phyloP scores from a whole-genome alignment of 2,888 invertebrate species.

The Polymixis lichenea region DNA sequence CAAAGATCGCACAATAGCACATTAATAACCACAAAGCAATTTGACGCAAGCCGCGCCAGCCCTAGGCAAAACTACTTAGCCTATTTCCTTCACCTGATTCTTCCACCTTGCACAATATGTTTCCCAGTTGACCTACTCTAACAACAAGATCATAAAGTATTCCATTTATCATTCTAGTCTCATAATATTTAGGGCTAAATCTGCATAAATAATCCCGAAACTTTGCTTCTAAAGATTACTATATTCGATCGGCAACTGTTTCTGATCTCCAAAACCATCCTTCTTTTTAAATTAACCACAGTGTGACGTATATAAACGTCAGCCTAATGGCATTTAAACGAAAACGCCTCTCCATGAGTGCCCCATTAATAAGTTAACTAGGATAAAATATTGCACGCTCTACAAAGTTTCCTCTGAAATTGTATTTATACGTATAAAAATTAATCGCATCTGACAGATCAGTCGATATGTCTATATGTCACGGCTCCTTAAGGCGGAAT shows the following conservation, averaged over 20 bases:
- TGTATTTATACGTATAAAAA: slow-evolving; percentile 62
- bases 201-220: not conserved
- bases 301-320: slow-evolving; percentile 52
- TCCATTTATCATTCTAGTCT: slow-evolving; percentile 13
- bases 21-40: slow-evolving; percentile 48
- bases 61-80: slow-evolving; percentile 46
- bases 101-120: slow-evolving; percentile 41
- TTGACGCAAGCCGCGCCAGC: slow-evolving; percentile 33
- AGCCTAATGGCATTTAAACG: slow-evolving; percentile 57
- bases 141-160: not conserved
- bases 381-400: slow-evolving; percentile 62
- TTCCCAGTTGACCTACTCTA: slow-evolving; percentile 17
- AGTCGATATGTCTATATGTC: slow-evolving; percentile 79
- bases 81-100: slow-evolving; percentile 44
- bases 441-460: slow-evolving; percentile 77
- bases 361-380: slow-evolving; percentile 64
- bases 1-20: slow-evolving; percentile 50
- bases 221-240: slow-evolving; percentile 2
- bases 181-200: slow-evolving; percentile 1
- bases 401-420: slow-evolving; percentile 63
- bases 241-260: slow-evolving; percentile 26
- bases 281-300: slow-evolving; percentile 56
- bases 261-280: slow-evolving; percentile 45
- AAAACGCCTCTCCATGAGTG: slow-evolving; percentile 56
- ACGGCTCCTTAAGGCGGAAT: slow-evolving; percentile 65